Base-by-base conservation (phyloP, 2,888 invertebrate genomes). In the Rhingia campestris region DNA sequence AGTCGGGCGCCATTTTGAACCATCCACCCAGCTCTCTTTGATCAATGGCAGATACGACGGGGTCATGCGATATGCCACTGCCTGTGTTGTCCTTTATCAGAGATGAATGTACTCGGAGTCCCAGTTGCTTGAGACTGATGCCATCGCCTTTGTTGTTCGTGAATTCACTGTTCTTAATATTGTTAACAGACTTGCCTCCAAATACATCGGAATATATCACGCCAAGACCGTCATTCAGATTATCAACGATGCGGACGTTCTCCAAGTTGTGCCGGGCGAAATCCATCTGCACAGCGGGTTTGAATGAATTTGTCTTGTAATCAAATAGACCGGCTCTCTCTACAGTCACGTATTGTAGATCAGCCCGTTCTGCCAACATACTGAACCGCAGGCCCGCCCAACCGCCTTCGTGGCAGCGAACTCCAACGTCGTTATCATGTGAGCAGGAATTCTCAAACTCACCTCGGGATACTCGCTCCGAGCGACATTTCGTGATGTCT, bases 341-440 rank as follows among this genome's bases (percentile, higher is more conserved):
- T 53, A 99, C 94, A 2, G 95, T 96, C 5, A 98, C 94, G 87
- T 95, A 97, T 89, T 97, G 97, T 82, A 99, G 92, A 89, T 97
- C 96, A 22, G 96, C 95, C 87, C 97, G 93, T 89, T 97, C 96
- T 0, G 98, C 95, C 67, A 97, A 92, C 70, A 97, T 96, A 47
- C 98, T 97, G 87, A 98, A 95, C 87, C 98, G 93, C 0, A 99
- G 92, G 0, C 99, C 99, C 0, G 98, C 97, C 99, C 99, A 99
- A 41, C 97, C 96, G 0, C 96, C 96, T 88, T 96, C 96, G 86
- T 97, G 96, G 89, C 98, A 98, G 86, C 96, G 93, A 43, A 98
- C 93, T 0, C 97, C 97, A 9, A 98, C 97, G 89, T 97, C 97
- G 89, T 96, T 95, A 35, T 96, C 95, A 88, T 97, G 97, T 0